Conservation (phyloP, 2,797 vertebrate genomes). For the Prunella strophiata region DNA sequence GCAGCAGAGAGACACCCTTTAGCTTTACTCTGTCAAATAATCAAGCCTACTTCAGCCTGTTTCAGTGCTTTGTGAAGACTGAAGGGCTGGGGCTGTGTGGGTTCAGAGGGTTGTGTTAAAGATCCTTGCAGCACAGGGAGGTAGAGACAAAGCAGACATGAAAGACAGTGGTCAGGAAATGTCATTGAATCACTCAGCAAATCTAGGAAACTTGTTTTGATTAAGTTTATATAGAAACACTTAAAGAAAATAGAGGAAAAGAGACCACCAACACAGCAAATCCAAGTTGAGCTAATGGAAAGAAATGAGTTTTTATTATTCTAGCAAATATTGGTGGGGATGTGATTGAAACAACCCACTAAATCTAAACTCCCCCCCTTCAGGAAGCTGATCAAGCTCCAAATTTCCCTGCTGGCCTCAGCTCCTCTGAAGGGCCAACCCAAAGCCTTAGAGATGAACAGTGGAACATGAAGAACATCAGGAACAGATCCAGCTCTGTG, state of each 20-base stretch:
- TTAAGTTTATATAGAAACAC: conserved; percentile 16
- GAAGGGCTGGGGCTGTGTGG: background rate
- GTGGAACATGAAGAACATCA: conserved; percentile 36
- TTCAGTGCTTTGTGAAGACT: background rate
- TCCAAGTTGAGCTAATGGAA: conserved; percentile 10
- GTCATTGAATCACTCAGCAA: background rate
- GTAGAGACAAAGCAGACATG: background rate
- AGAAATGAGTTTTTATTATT: conserved; percentile 40
- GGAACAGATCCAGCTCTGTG: conserved; percentile 41
- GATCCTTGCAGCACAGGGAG: background rate
- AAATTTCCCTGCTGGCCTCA: conserved; percentile 48
- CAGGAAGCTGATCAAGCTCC: conserved; percentile 43
- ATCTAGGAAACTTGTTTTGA: conserved; percentile 11
- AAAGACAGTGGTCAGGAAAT: background rate
- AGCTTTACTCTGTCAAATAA: background rate
- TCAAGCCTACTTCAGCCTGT: background rate
- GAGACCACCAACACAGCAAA: conserved; percentile 55
- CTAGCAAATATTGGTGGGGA: conserved; percentile 18
- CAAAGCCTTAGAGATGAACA: conserved; percentile 45
- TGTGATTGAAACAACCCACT: conserved; percentile 12
- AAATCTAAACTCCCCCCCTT: background rate
- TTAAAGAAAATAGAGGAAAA: background rate
- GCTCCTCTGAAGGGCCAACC: conserved; percentile 19
- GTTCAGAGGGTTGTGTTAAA: background rate
- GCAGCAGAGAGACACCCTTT: background rate